Evolutionary conservation across 2,113 vertebrate genomes (phyloP).

Genomic region (Cacatua alba): DNA sequence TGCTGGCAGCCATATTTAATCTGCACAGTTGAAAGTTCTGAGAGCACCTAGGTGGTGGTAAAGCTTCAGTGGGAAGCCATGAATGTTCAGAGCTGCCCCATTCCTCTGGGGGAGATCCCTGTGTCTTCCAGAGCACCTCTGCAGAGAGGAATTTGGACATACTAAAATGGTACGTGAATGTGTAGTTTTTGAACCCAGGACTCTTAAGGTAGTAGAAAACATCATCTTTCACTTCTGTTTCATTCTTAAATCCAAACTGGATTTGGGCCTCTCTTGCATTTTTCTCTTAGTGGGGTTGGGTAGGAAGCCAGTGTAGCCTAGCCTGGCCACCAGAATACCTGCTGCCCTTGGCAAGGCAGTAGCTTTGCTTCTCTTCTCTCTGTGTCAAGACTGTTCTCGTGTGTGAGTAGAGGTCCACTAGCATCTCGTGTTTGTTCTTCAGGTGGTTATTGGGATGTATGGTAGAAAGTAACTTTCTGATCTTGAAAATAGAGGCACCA

Average conservation of each 20-base stretch:
- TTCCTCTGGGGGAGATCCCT: accelerated
- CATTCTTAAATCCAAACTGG: background rate
- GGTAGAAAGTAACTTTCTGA: background rate
- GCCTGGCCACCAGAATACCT: background rate
- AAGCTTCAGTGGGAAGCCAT: background rate
- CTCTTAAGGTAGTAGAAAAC: background rate
- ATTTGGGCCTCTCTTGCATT: accelerated
- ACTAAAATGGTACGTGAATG: background rate
- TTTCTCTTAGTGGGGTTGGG: background rate
- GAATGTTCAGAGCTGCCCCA: background rate
- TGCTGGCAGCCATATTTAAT: background rate
- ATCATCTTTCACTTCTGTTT: background rate
- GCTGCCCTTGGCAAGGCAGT: background rate
- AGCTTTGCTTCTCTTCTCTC: background rate
- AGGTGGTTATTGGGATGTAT: background rate
- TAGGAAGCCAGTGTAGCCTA: background rate
- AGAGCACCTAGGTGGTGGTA: background rate
- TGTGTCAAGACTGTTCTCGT: accelerated
- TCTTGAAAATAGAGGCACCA: background rate
- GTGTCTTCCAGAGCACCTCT: background rate
- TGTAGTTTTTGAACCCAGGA: background rate
- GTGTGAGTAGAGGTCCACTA: background rate
- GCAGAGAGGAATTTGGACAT: background rate
- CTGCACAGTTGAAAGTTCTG: background rate
- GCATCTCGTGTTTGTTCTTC: background rate